phyloP scores from a whole-genome alignment of 2,888 invertebrate species.

The Osmoderma eremita region DNA sequence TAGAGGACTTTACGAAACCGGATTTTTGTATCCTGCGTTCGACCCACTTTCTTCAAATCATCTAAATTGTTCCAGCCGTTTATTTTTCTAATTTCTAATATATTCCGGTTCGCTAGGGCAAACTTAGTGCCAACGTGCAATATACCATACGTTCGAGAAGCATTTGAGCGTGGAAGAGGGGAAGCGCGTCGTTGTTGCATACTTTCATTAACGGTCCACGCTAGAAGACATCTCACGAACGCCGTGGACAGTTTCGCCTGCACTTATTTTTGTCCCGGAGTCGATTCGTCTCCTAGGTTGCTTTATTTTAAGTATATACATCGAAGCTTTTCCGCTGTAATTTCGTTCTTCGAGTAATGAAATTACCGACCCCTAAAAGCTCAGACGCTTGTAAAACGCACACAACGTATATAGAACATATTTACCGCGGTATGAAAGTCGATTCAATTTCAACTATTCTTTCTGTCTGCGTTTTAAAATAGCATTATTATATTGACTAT shows the following conservation, averaged over 20 bases:
- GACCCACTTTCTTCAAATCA: conserved; percentile 40
- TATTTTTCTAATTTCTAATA: conserved; percentile 39
- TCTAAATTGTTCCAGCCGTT: conserved; percentile 35
- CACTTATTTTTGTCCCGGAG: no score
- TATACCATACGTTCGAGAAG: neutral
- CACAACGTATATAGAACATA: no score
- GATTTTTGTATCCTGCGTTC: conserved; percentile 41
- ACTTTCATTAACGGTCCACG: neutral
- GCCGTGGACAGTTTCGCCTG: neutral
- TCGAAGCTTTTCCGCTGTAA: conserved; percentile 1
- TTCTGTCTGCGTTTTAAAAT: no score
- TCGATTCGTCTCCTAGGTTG: neutral
- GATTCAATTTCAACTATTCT: no score
- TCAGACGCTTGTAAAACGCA: conserved; percentile 8
- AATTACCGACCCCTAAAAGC: conserved; percentile 28
- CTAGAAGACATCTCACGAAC: neutral
- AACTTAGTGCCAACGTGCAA: conserved; percentile 5
- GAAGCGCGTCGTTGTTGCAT: no score
- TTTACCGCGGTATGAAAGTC: no score
- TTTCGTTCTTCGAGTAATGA: conserved; percentile 20
- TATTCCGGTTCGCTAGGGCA: conserved; percentile 21
- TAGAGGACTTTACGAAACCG: conserved; percentile 42
- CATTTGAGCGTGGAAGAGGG: neutral
- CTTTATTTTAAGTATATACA: conserved; percentile 17
- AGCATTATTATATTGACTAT: no score